Evolutionary conservation across 2,888 invertebrate species (phyloP).

Genomic region (Oligia fasciuncula): DNA sequence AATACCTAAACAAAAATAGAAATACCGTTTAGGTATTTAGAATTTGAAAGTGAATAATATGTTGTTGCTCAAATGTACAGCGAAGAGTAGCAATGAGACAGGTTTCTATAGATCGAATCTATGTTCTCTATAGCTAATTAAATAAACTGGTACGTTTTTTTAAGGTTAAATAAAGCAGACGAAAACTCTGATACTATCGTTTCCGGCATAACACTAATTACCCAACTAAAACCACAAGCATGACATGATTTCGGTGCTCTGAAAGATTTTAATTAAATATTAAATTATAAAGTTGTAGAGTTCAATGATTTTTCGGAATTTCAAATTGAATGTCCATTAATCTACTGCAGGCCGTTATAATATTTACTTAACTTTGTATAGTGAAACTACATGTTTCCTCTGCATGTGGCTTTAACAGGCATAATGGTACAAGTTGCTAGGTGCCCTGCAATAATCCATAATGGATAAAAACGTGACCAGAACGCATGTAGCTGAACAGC

Average conservation of each 20-base stretch:
- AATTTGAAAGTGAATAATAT: background rate
- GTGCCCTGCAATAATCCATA: slow-evolving; percentile 64
- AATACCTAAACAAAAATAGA: background rate
- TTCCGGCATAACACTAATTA: background rate
- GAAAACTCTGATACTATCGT: background rate
- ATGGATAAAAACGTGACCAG: slow-evolving; percentile 67
- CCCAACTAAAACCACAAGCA: background rate
- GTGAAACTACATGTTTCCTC: slow-evolving; percentile 43
- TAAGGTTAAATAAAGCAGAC: background rate
- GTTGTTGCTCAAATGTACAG: background rate
- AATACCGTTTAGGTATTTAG: background rate
- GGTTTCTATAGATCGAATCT: background rate
- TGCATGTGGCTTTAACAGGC: slow-evolving; percentile 54
- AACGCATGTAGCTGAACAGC: slow-evolving; percentile 61
- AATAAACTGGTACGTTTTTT: background rate
- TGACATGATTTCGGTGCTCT: background rate
- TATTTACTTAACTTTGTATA: slow-evolving; percentile 35
- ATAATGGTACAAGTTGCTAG: slow-evolving; percentile 64
- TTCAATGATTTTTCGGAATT: background rate
- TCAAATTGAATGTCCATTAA: slow-evolving; percentile 10
- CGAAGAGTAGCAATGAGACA: too few species aligned
- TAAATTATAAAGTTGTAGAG: background rate
- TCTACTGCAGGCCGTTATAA: slow-evolving; percentile 9
- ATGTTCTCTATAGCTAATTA: background rate
- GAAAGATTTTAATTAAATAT: background rate